phyloP scores from a whole-genome alignment of 2,797 vertebrate genomes.

The Rousettus madagascariensis region DNA sequence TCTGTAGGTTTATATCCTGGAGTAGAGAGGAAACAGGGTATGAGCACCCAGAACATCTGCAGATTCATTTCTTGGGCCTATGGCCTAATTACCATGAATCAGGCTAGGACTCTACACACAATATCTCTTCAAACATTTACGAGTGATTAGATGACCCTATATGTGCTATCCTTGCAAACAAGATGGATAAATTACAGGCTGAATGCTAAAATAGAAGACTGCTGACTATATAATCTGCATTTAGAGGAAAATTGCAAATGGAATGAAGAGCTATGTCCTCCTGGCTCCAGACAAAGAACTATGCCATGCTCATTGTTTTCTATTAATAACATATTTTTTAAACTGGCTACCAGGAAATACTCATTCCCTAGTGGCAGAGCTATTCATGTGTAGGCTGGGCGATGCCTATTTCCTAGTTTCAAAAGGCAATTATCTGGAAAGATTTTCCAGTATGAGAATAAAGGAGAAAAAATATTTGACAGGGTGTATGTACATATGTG shows the following conservation, averaged over 20 bases:
- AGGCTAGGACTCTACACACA: neutral
- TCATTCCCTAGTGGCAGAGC: neutral
- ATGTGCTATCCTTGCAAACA: neutral
- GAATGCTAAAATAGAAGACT: neutral
- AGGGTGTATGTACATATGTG: neutral
- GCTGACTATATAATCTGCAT: neutral
- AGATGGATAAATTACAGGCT: neutral
- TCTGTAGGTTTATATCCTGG: neutral
- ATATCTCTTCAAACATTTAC: neutral
- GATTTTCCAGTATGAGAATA: neutral
- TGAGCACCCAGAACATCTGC: neutral
- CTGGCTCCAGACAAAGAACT: neutral
- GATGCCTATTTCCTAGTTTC: neutral
- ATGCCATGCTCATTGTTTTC: neutral
- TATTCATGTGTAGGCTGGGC: neutral
- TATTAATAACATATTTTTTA: constrained; percentile 21
- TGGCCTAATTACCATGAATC: neutral
- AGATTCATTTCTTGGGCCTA: neutral
- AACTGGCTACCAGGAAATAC: neutral
- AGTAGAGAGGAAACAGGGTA: neutral
- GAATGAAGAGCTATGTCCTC: neutral
- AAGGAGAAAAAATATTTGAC: neutral
- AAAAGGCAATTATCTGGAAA: neutral
- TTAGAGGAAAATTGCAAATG: neutral
- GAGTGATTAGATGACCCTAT: neutral